phyloP scores from a whole-genome alignment of 2,113 vertebrate genomes.

The Serinus canaria region DNA sequence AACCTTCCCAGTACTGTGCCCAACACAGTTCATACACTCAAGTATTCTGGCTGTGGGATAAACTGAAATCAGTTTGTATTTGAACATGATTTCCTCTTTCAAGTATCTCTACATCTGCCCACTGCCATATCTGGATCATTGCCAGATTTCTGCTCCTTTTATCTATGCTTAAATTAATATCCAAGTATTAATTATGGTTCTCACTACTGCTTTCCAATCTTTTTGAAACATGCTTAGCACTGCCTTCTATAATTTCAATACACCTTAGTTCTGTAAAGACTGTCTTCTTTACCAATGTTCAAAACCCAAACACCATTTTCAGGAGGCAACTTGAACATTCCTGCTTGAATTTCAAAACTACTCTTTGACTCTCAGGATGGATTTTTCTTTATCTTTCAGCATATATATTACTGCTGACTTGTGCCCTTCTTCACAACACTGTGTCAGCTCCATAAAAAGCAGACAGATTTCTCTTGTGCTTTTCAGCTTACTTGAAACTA shows the following conservation, averaged over 20 bases:
- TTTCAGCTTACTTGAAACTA: neutral
- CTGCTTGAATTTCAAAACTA: neutral
- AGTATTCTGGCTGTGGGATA: neutral
- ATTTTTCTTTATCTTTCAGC: neutral
- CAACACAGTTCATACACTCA: neutral
- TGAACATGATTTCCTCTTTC: conserved; percentile 2
- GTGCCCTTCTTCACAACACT: neutral
- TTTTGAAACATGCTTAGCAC: neutral
- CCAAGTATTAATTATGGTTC: neutral
- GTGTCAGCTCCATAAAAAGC: neutral
- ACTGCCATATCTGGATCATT: neutral
- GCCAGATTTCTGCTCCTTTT: neutral
- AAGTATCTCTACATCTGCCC: neutral
- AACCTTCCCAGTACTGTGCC: conserved; percentile 9
- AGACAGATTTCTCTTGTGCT: neutral
- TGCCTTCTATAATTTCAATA: neutral
- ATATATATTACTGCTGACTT: neutral
- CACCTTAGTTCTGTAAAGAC: neutral
- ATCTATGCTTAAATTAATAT: neutral
- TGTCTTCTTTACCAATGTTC: neutral
- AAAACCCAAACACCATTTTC: neutral
- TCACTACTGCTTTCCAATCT: neutral
- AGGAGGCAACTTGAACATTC: neutral
- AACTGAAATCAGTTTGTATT: neutral
- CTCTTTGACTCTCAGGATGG: neutral